Evolutionary conservation across 92 coral and sea anemone genomes (phyloP), one percentile per base, ranked within the genome.

Genomic region (Phenganax stokvisi): DNA sequence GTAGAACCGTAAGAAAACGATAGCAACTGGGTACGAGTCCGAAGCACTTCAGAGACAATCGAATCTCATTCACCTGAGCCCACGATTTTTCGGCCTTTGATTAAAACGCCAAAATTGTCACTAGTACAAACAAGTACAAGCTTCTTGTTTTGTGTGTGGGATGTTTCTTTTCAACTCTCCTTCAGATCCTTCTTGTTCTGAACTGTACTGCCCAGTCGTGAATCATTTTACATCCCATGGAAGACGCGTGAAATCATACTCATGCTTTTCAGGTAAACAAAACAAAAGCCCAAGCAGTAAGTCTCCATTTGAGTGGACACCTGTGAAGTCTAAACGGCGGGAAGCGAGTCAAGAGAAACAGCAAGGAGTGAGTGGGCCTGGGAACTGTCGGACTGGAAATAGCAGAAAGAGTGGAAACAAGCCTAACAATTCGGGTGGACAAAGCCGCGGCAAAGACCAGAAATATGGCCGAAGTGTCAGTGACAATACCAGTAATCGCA

Each of bases 251-350:
- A 17, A 9, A 44, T 65, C 31, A 28, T 65, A 10, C 15, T 69
- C 12, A 30, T 51, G 31, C 9, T 29, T 29, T 69, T 8, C 0
- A 78, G 82, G 44, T 78, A 62, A 31, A 15, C 57, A 65, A 1
- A 78, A 53, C 27, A 59, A 44, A 63, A 78, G 82, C 72, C 73
- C 82, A 0, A 58, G 29, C 28, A 64, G 67, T 11, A 25, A 51
- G 12, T 64, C 82, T 6, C 72, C 72, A 16, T 78, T 16, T 28
- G 72, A 78, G 82, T 78, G 82, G 82, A 78, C 82, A 10, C 28
- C 13, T 28, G 82, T 78, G 12, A 78, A 78, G 63, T 62, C 71
- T 5, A 78, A 52, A 55, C 71, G 82, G n/a, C 61, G 63, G 29
- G 82, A 78, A 44, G 20, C 16, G 8, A 64, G 72, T 44, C 82